Conservation (phyloP, 2,888 invertebrate genomes). For the Watsonalla binaria region DNA sequence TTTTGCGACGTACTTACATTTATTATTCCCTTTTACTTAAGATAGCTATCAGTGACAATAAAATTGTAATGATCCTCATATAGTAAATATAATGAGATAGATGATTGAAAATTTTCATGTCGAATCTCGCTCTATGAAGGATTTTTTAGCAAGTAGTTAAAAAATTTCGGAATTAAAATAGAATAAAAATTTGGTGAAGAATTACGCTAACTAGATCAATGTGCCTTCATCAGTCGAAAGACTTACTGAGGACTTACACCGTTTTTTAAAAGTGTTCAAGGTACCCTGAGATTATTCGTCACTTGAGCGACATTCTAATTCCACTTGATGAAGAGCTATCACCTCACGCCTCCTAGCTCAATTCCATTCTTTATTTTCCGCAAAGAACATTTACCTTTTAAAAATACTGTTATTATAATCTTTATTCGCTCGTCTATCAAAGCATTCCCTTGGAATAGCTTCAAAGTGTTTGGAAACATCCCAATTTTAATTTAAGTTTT, state of each 20-base stretch:
- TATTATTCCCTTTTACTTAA: neutral
- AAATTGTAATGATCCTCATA: too few relatives aligned
- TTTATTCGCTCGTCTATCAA: constrained; percentile 28
- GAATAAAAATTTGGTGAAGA: too few relatives aligned
- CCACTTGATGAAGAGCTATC: constrained; percentile 31
- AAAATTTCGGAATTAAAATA: too few relatives aligned
- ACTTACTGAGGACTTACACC: neutral
- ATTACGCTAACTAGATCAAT: too few relatives aligned
- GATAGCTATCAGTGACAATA: too few relatives aligned
- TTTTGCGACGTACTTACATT: constrained; percentile 18
- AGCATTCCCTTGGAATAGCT: constrained; percentile 34
- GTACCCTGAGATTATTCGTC: constrained; percentile 15
- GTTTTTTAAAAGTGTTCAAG: constrained; percentile 1
- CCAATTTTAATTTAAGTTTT: constrained; percentile 37
- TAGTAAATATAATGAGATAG: too few relatives aligned
- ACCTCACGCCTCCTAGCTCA: constrained; percentile 26
- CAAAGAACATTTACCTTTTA: constrained; percentile 25
- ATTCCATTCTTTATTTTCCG: constrained; percentile 32
- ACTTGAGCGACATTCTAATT: constrained; percentile 19
- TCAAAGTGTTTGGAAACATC: constrained; percentile 28
- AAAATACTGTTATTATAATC: constrained; percentile 35
- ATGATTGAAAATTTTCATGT: too few relatives aligned
- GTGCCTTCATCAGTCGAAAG: neutral
- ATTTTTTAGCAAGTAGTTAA: too few relatives aligned
- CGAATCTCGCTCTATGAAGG: too few relatives aligned